Base-by-base conservation (phyloP, 2,888 invertebrate genomes). In the Labia minor region DNA sequence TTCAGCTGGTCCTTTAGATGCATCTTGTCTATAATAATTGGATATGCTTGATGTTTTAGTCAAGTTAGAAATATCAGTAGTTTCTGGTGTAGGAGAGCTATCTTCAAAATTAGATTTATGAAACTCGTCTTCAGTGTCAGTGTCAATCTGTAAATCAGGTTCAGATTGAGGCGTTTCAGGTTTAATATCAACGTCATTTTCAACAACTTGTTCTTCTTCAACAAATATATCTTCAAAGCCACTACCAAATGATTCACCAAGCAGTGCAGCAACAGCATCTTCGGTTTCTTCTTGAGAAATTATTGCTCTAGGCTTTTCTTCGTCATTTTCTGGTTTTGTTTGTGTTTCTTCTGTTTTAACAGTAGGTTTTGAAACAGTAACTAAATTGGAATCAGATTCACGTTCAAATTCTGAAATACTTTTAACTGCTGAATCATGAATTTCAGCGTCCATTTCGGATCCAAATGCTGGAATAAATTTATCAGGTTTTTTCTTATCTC, bases 261-360 rank as follows among this genome's bases (percentile, higher is more conserved):
- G 78, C 21, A 94, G 78, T 0, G 93, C 92, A 8, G 92, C 92
- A 0, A 94, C 93, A 0, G 94, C 94, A 76, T 92, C 92, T 77
- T 91, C 93, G 0, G 93, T 94, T 78, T 94, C 93, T 79, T 93
- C 93, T 77, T 93, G 93, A 0, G 92, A 93, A 73, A 93, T 93
- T 0, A 89, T 82, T 10, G 89, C 89, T 64, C 91, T 82, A 0
- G 89, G 88, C 74, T 90, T 91, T 73, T 90, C 90, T 69, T 89
- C 88, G 0, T 68, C 69, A 19, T 64, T 49, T 10, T 77, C 70
- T 74, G 85, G 85, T 65, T 85, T 77, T 67, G 75, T 74, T 0
- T 75, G 74, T 11, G 79, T 73, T 67, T 74, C 72, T 49, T 68
- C 65, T 37, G 49, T 63, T 63, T 71, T 71, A 65, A 69, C 70